Evolutionary conservation across 2,888 invertebrate genomes (phyloP).

Genomic region (Eudemis profundana): DNA sequence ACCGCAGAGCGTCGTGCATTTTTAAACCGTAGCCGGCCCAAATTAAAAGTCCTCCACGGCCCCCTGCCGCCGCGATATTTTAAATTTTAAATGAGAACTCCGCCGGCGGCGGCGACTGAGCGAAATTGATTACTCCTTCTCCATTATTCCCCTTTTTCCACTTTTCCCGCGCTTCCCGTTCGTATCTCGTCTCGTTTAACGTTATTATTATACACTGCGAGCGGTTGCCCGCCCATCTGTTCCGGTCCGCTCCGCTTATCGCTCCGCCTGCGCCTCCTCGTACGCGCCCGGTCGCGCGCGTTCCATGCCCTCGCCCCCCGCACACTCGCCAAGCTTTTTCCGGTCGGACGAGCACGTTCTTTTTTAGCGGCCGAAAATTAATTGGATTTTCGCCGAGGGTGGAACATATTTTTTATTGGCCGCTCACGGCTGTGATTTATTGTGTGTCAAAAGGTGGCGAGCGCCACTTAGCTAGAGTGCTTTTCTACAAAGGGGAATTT

Average conservation of each 20-base stretch:
- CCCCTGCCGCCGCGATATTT: slow-evolving; percentile 79
- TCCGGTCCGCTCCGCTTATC: slow-evolving; percentile 49
- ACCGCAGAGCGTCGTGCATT: slow-evolving; percentile 80
- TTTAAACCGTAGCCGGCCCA: slow-evolving; percentile 79
- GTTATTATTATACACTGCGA: slow-evolving; percentile 75
- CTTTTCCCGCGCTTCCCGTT: slow-evolving; percentile 73
- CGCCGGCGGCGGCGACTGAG: slow-evolving; percentile 79
- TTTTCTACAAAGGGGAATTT: slow-evolving; percentile 70
- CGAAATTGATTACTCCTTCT: slow-evolving; percentile 85
- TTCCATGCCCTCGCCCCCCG: slow-evolving; percentile 49
- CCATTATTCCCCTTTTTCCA: slow-evolving; percentile 84
- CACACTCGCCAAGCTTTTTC: slow-evolving; percentile 69
- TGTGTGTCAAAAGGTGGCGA: slow-evolving; percentile 85
- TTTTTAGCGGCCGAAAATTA: slow-evolving; percentile 84
- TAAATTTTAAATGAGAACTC: slow-evolving; percentile 83
- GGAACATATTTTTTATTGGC: slow-evolving; percentile 85
- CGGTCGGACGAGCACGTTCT: slow-evolving; percentile 77
- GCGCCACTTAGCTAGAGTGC: slow-evolving; percentile 81
- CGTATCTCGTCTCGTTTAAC: slow-evolving; percentile 79
- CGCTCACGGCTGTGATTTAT: slow-evolving; percentile 84
- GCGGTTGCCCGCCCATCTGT: slow-evolving; percentile 41
- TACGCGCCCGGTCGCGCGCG: slow-evolving; percentile 48
- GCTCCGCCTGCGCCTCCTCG: slow-evolving; percentile 50
- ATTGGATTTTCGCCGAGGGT: slow-evolving; percentile 85
- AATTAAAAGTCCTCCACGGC: slow-evolving; percentile 83